A percentile compares a stretch with the other conserved stretches of the same genome.
phyloP scores from a whole-genome alignment of 2,113 vertebrate species.

The Pterocles orientalis region DNA sequence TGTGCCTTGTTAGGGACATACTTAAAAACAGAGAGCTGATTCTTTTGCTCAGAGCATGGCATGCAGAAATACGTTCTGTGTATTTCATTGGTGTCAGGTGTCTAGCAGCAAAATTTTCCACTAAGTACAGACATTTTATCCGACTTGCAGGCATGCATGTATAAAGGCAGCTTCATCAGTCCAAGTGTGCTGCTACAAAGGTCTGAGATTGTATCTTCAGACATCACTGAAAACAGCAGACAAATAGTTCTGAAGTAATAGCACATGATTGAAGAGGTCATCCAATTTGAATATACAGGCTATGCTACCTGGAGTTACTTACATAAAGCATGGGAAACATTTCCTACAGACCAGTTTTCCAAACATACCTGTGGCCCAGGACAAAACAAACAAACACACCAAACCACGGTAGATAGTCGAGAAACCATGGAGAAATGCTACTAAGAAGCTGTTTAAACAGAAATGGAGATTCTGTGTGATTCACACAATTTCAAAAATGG shows the following conservation, averaged over 20 bases:
- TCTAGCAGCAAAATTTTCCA: background rate
- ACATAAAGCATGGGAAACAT: background rate
- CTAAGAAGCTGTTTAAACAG: background rate
- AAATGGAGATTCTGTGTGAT: background rate
- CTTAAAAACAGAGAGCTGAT: background rate
- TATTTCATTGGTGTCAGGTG: background rate
- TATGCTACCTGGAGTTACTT: background rate
- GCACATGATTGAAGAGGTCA: background rate
- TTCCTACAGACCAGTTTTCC: background rate
- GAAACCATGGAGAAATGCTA: background rate
- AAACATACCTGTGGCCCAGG: background rate
- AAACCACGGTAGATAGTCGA: rapidly evolving
- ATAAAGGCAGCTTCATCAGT: background rate
- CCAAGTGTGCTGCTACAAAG: background rate
- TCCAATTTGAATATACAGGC: background rate
- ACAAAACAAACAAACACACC: background rate
- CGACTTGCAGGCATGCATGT: background rate
- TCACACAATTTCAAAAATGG: background rate
- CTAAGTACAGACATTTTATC: background rate
- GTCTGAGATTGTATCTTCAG: background rate
- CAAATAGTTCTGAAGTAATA: background rate
- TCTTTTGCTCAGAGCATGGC: background rate
- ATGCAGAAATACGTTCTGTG: background rate
- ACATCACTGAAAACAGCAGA: background rate
- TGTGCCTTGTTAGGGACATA: background rate